Evolutionary conservation across 2,113 vertebrate genomes (phyloP), one percentile per base, ranked within the genome.

Genomic region (Struthio camelus): DNA sequence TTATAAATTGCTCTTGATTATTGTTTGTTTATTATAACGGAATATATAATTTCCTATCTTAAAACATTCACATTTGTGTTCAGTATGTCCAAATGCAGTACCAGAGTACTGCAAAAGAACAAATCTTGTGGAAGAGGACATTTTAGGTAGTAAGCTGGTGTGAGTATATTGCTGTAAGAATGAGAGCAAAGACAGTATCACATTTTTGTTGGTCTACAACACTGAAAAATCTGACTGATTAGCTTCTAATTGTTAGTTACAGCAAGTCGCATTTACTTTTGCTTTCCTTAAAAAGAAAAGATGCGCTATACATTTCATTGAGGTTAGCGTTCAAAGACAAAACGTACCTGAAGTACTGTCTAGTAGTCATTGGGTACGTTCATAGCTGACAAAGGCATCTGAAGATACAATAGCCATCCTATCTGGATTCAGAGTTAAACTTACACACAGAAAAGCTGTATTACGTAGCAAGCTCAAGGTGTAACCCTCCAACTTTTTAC

Each of bases 1-100:
- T 92, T 69, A 89, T 62, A 87, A 96, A 69, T n/a, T 65, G 36
- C 7, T 85, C 78, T 94, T 84, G 51, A 79, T 89, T 91, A 85
- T 36, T n/a, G 2, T 25, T 76, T 10, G 10, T 54, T 90, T 77
- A 76, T 83, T 67, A 46, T 20, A 89, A 72, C 9, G 22, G 34
- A 89, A 85, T 14, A 69, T 59, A 56, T n/a, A 3, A 62, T 85
- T 92, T 89, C 40, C 20, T 70, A 23, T 77, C 40, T 94, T 82
- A 61, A 85, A 87, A 91, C 85, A 86, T 46, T 78, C 9, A 9
- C 24, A 46, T 22, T 69, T 44, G 48, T 48, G 34, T 42, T 87
- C 61, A 87, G 50, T 14, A 56, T 36, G 0, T 0, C 5, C 50
- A 87, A 84, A 85, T 16, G 46, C 12, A 66, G n/a, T 42, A 92